phyloP scores from a whole-genome alignment of 1,140 invertebrate species.

The Uloborus diversus region DNA sequence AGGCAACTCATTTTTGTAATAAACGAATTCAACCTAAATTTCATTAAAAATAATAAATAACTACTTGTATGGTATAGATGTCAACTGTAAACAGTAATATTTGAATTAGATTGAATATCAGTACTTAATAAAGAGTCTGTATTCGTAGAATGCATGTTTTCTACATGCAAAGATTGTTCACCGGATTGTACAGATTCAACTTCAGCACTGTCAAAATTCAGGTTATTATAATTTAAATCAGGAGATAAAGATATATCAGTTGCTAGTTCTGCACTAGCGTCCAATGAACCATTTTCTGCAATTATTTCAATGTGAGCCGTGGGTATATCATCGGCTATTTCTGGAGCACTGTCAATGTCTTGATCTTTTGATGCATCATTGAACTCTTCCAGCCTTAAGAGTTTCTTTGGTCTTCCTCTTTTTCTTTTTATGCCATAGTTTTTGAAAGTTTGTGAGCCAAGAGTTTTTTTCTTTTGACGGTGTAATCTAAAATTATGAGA shows the following conservation, averaged over 20 bases:
- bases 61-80: too few relatives aligned
- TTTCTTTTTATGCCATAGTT: constrained; percentile 4
- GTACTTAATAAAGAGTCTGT: constrained; percentile 17
- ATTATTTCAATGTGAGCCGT: constrained; percentile 59
- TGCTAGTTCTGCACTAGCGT: constrained; percentile 20
- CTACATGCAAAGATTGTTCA: constrained; percentile 13
- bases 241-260: constrained; percentile 26
- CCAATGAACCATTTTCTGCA: constrained; percentile 30
- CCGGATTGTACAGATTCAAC: constrained; percentile 24
- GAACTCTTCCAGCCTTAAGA: not conserved
- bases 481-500: not conserved
- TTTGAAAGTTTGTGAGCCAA: not conserved
- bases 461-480: not conserved
- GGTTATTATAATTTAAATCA: constrained; percentile 37
- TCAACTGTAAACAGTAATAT: constrained; percentile 40
- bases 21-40: too few relatives aligned
- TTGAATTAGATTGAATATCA: constrained; percentile 15
- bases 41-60: too few relatives aligned
- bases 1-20: too few relatives aligned
- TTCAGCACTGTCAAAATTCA: constrained; percentile 32
- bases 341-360: constrained; percentile 21
- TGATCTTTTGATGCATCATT: constrained; percentile 8
- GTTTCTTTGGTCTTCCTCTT: constrained; percentile 4
- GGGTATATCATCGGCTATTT: constrained; percentile 52
- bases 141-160: constrained; percentile 39